phyloP scores from a whole-genome alignment of 2,888 invertebrate genomes.

The Chouioia cunea region DNA sequence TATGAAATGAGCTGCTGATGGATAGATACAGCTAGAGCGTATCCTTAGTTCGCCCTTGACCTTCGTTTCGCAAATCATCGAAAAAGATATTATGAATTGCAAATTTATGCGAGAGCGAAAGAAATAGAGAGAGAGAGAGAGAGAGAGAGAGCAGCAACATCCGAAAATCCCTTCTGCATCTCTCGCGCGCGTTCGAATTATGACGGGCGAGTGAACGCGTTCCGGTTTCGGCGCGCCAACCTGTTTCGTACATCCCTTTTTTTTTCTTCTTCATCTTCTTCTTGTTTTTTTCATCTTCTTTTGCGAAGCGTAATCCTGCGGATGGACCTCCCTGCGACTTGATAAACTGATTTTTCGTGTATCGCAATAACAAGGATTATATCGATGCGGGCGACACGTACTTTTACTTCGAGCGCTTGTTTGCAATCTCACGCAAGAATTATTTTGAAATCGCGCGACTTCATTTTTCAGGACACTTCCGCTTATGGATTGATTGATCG shows the following conservation, averaged over 20 bases:
- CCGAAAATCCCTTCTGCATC: conserved; percentile 10
- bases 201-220: conserved; percentile 41
- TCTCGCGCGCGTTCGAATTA: conserved; percentile 28
- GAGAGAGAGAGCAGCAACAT: conserved; percentile 3
- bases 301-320: conserved; percentile 21
- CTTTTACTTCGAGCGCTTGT: no score
- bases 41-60: conserved; percentile 39
- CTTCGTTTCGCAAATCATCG: conserved; percentile 30
- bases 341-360: conserved; percentile 37
- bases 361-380: conserved; percentile 15
- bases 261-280: background rate
- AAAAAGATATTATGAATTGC: no score
- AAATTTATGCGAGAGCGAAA: background rate
- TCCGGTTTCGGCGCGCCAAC: conserved; percentile 38
- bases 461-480: background rate
- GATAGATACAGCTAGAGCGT: conserved; percentile 5
- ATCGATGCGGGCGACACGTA: background rate
- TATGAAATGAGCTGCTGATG: no score
- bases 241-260: conserved; percentile 22
- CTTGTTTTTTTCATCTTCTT: background rate
- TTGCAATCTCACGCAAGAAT: no score
- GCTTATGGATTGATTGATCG: conserved; percentile 31
- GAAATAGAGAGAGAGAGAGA: background rate
- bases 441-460: background rate
- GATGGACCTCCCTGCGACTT: conserved; percentile 10